Conservation (phyloP, 2,113 vertebrate genomes). For the Phodopus roborovskii region DNA sequence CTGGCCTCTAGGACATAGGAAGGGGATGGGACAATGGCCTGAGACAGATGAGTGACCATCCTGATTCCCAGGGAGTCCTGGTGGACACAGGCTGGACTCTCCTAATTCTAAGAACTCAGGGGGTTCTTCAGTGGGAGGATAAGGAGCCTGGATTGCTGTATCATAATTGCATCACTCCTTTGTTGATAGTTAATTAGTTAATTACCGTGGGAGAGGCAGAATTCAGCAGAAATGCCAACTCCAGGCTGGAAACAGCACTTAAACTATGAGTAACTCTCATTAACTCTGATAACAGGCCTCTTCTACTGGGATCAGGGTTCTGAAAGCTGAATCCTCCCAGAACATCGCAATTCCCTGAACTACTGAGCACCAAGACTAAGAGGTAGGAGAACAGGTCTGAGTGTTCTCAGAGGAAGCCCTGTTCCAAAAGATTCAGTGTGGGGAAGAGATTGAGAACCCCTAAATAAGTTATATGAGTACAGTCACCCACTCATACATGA, state of each 20-base stretch:
- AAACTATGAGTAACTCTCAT: constrained; percentile 70
- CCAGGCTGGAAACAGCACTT: constrained; percentile 57
- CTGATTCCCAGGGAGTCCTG: neutral
- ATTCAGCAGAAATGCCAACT: constrained; percentile 64
- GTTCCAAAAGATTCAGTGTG: neutral
- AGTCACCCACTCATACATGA: neutral
- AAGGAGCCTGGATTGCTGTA: constrained; percentile 29
- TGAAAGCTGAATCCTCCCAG: neutral
- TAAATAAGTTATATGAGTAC: neutral
- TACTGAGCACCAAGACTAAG: neutral
- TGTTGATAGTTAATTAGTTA: constrained; percentile 70
- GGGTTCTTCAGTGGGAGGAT: neutral
- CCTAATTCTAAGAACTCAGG: neutral
- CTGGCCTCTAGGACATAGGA: neutral
- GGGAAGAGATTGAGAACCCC: neutral
- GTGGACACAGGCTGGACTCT: neutral
- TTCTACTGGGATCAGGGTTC: neutral
- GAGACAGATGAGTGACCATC: neutral
- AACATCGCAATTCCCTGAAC: neutral
- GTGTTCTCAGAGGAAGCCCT: neutral
- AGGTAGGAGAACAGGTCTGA: neutral
- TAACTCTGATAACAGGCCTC: constrained; percentile 45
- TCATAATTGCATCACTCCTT: constrained; percentile 68
- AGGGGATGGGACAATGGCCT: neutral
- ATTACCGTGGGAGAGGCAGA: constrained; percentile 68